phyloP scores from a whole-genome alignment of 2,888 invertebrate species.

The Drosophila melanosoma region DNA sequence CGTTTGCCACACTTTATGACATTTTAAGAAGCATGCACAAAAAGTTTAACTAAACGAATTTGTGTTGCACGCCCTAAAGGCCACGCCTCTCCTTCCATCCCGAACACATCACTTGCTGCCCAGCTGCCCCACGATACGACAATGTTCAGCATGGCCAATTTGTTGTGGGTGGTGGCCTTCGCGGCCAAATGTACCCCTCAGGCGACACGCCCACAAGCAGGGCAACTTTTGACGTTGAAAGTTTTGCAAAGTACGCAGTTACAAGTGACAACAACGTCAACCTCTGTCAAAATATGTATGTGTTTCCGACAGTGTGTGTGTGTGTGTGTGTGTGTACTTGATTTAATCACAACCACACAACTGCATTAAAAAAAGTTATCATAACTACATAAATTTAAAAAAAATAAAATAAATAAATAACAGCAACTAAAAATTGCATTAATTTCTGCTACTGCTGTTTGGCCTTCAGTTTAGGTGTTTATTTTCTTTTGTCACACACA shows the following conservation, averaged over 20 bases:
- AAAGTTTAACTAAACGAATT: slow-evolving; percentile 70
- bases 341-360: slow-evolving; percentile 72
- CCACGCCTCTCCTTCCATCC: background rate
- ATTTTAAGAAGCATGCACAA: slow-evolving; percentile 69
- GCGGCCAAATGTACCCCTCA: slow-evolving; percentile 4
- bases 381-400: background rate
- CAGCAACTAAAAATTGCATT: slow-evolving; percentile 68
- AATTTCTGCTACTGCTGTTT: slow-evolving; percentile 62
- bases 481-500: slow-evolving; percentile 35
- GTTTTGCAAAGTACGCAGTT: slow-evolving; percentile 64
- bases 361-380: slow-evolving; percentile 75
- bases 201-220: slow-evolving; percentile 3
- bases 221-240: slow-evolving; percentile 77
- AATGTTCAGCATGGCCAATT: slow-evolving; percentile 70
- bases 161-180: slow-evolving; percentile 53
- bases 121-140: slow-evolving; percentile 18
- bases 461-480: slow-evolving; percentile 57
- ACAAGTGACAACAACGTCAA: slow-evolving; percentile 65
- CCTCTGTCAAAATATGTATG: slow-evolving; percentile 29
- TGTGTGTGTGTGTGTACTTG: slow-evolving; percentile 33
- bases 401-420: slow-evolving; percentile 10
- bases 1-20: slow-evolving; percentile 68
- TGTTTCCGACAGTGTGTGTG: slow-evolving; percentile 9
- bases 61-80: slow-evolving; percentile 51
- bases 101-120: background rate